These are phyloP conservation scores for Gadus chalcogrammus DNA, from an alignment of 2,113 vertebrate species.

Conservation along the genomic window DNA sequence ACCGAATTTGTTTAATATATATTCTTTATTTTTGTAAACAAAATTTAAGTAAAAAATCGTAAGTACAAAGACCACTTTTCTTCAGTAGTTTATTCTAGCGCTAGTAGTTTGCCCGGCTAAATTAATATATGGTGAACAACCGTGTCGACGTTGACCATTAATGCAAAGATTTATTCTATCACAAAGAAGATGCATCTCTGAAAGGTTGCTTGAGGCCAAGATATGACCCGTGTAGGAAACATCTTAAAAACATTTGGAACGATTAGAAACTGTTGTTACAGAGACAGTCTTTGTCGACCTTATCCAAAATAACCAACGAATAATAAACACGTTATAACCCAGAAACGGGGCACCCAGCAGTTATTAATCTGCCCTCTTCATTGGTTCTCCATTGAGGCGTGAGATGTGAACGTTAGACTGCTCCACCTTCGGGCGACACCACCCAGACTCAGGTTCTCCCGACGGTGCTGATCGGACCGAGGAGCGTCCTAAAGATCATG, in stretches of 20 bases:
- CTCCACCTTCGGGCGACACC: too few species aligned
- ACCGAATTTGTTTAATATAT: conserved; percentile 55
- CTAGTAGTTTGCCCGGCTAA: conserved; percentile 35
- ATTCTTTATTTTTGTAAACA: conserved; percentile 72
- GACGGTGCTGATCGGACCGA: too few species aligned
- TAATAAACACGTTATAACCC: too few species aligned
- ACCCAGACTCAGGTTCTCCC: too few species aligned
- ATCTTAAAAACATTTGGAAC: conserved; percentile 47
- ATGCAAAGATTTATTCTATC: conserved; percentile 22
- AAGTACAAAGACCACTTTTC: conserved; percentile 68
- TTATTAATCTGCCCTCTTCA: too few species aligned
- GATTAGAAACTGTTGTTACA: conserved; percentile 21
- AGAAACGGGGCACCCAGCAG: too few species aligned
- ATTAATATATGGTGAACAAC: neutral
- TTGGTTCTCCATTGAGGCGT: too few species aligned
- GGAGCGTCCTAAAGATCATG: neutral
- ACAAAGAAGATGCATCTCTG: conserved; percentile 26
- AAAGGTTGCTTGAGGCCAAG: conserved; percentile 20
- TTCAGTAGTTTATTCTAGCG: conserved; percentile 66
- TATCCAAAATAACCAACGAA: too few species aligned
- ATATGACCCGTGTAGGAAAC: conserved; percentile 29
- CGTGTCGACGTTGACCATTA: neutral
- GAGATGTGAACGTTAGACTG: too few species aligned
- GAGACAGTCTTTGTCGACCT: neutral
- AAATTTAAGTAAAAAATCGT: conserved; percentile 70